phyloP scores from a whole-genome alignment of 2,797 vertebrate genomes.

The Artibeus jamaicensis region DNA sequence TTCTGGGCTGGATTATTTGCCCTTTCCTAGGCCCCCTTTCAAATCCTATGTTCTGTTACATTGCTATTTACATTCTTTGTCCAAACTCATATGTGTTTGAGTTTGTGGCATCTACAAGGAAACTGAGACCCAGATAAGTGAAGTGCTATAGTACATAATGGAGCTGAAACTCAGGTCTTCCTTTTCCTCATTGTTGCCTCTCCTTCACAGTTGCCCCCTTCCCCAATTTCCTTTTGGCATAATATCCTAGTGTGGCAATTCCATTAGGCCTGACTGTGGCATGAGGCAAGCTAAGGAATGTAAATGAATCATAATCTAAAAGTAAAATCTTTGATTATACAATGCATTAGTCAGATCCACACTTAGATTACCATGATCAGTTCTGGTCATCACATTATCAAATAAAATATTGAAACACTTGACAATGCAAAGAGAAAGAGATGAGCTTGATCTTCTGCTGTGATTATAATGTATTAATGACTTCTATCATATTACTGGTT shows the following conservation, averaged over 20 bases:
- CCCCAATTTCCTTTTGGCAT: neutral
- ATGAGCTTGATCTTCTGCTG: conserved; percentile 83
- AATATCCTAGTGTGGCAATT: neutral
- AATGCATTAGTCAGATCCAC: conserved; percentile 82
- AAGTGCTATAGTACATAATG: neutral
- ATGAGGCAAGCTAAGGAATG: conserved; percentile 66
- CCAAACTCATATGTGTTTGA: neutral
- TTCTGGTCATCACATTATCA: conserved; percentile 84
- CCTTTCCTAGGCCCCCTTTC: neutral
- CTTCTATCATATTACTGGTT: conserved; percentile 78
- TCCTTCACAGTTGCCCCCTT: neutral
- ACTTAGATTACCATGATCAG: conserved; percentile 82
- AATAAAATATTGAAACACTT: conserved; percentile 86
- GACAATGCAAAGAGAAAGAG: conserved; percentile 85
- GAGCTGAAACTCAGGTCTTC: neutral
- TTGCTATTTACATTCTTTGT: neutral
- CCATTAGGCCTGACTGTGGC: conserved; percentile 23
- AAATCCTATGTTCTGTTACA: neutral
- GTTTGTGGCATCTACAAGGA: neutral
- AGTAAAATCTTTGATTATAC: conserved; percentile 84
- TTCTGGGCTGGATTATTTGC: neutral
- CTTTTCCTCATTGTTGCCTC: neutral
- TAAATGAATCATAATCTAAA: conserved; percentile 74
- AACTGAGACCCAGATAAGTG: neutral
- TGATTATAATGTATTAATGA: conserved; percentile 85